Evolutionary conservation across 2,888 invertebrate genomes (phyloP).

Genomic region (Neelides folsomi): DNA sequence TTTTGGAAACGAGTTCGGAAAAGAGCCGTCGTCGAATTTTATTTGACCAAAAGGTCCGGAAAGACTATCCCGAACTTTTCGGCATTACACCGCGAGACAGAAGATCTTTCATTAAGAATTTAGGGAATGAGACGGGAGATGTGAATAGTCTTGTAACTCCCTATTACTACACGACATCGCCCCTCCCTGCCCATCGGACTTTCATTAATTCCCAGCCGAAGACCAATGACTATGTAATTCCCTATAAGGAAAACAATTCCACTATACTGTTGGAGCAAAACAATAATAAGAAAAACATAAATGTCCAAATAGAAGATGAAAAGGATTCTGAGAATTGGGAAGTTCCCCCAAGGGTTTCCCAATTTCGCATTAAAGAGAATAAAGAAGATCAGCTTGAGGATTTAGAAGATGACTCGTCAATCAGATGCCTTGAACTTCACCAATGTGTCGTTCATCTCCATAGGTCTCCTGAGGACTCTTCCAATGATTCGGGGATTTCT

Average conservation of each 20-base stretch:
- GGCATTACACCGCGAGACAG: constrained; percentile 31
- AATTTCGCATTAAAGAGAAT: too few species aligned
- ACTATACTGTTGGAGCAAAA: constrained; percentile 2
- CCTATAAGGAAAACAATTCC: constrained; percentile 11
- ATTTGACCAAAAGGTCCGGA: constrained; percentile 25
- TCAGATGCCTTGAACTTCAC: not conserved
- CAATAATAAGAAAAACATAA: not conserved
- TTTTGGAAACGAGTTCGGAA: constrained; percentile 3
- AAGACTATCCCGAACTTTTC: constrained; percentile 32
- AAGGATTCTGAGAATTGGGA: constrained; percentile 2
- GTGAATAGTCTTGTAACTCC: constrained; percentile 24
- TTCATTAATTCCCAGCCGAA: not conserved
- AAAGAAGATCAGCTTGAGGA: constrained; percentile 9
- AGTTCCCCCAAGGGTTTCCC: not conserved
- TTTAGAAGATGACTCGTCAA: constrained; percentile 1
- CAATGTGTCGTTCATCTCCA: constrained; percentile 5
- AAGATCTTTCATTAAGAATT: constrained; percentile 25
- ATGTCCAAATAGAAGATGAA: constrained; percentile 2
- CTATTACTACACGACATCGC: constrained; percentile 23
- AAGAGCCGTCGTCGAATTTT: constrained; percentile 20
- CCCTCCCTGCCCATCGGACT: constrained; percentile 9
- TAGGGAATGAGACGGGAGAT: constrained; percentile 13
- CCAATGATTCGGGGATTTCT: constrained; percentile 32
- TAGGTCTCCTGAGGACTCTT: constrained; percentile 29
- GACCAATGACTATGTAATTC: constrained; percentile 7